Evolutionary conservation across 2,888 invertebrate species (phyloP), one percentile per base, ranked within the genome.

Genomic region (Amphipyra tragopoginis): DNA sequence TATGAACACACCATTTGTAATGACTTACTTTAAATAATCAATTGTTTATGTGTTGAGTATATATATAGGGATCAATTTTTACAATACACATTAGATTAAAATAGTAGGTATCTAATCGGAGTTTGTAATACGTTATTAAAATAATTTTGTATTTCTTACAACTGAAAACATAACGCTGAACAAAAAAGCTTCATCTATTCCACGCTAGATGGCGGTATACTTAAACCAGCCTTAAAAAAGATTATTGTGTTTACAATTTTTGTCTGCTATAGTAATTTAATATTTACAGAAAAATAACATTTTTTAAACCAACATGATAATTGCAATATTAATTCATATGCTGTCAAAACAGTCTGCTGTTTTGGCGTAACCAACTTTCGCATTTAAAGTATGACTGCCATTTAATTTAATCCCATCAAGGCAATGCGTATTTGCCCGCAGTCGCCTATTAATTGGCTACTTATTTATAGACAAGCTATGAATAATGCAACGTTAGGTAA

Each of bases 401-500:
- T 48, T 44, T 56, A 72, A 64, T 62, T 62, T 55, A 63, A 72
- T 61, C 29, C 29, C 50, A 53, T 61, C 75, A 69, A 65, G 21
- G 44, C 53, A 57, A 34, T 61, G 53, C 36, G 44, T 48, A 57
- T 53, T 69, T 45, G 51, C 15, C 45, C 21, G 15, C 55, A 38
- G 48, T 52, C 29, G 60, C 72, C 52, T 61, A 66, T 64, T 71
- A 63, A 64, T 63, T 76, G 42, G 34, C 60, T 58, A 43, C 40
- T 59, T 74, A 75, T 75, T 56, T 58, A 72, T 49, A 74, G 57
- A 47, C 42, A 8, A 26, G 58, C 48, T 49, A 67, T 72, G 67
- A 67, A 74, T 74, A 67, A 72, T 74, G 58, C 50, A 72, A 49
- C 33, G 34, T 56, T 53, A 59, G 60, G 66, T 63, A 75, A 70